These are phyloP conservation scores for Cossypha niveicapilla DNA, from an alignment of 2,797 vertebrate species.

Conservation along the genomic window DNA sequence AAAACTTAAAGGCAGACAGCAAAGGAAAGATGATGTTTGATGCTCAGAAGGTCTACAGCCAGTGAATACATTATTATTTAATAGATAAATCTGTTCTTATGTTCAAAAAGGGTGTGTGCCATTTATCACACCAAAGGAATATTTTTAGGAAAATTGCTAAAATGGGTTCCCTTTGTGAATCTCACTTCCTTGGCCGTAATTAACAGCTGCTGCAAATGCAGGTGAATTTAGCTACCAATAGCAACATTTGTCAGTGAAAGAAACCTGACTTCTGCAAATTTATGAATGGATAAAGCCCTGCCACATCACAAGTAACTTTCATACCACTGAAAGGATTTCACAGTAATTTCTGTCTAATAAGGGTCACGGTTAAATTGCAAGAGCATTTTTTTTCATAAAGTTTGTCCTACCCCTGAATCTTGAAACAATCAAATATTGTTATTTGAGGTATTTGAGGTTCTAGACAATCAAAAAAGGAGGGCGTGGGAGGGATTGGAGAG, in stretches of 20 bases:
- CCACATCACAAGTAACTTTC: neutral
- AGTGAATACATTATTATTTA: neutral
- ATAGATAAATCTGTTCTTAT: neutral
- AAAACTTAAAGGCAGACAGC: neutral
- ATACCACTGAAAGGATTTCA: neutral
- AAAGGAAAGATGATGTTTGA: neutral
- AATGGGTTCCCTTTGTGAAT: neutral
- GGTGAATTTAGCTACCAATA: neutral
- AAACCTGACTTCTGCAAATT: neutral
- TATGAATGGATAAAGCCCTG: neutral
- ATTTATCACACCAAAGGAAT: neutral
- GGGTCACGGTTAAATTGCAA: neutral
- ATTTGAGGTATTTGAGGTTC: neutral
- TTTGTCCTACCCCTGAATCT: neutral
- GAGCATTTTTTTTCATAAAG: neutral
- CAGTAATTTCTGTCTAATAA: neutral
- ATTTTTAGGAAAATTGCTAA: neutral
- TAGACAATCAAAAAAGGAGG: neutral
- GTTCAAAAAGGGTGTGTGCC: neutral
- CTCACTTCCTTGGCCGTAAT: neutral
- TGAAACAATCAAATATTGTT: neutral
- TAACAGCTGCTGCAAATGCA: neutral
- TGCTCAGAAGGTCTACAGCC: neutral
- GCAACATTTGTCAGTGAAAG: neutral
- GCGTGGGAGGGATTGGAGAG: rapidly evolving